phyloP scores from a whole-genome alignment of 2,113 vertebrate species.

The Melanerpes aurifrons region DNA sequence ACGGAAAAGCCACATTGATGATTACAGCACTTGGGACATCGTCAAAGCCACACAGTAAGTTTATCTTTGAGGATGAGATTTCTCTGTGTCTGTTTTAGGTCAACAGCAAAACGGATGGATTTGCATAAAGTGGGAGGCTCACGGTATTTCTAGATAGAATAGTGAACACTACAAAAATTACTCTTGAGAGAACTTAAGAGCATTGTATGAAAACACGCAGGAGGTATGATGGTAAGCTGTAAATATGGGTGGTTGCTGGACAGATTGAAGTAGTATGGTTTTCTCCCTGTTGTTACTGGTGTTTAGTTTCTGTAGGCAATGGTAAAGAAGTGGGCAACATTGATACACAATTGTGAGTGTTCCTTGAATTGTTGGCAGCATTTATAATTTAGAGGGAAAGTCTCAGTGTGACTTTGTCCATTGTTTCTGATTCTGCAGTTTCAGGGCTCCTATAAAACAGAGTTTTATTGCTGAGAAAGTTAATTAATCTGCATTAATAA shows the following conservation, averaged over 20 bases:
- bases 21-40: constrained; percentile 99
- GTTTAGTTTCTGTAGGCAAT: neutral
- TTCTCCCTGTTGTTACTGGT: neutral
- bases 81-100: neutral
- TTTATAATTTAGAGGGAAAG: neutral
- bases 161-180: neutral
- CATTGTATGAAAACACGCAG: neutral
- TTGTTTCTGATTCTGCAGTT: neutral
- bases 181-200: neutral
- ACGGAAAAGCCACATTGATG: constrained; percentile 94
- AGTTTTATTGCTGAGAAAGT: neutral
- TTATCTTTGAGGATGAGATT: neutral
- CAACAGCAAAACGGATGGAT: neutral
- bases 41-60: constrained; percentile 99
- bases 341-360: neutral
- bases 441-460: neutral
- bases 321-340: neutral
- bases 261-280: neutral
- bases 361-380: neutral
- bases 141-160: neutral
- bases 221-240: neutral
- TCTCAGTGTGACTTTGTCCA: neutral
- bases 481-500: neutral
- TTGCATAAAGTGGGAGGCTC: neutral
- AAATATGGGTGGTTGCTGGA: neutral